A percentile compares a stretch with the other conserved stretches of the same genome.
phyloP scores from a whole-genome alignment of 2,113 vertebrate genomes.

The Tychaedon coryphoeus region DNA sequence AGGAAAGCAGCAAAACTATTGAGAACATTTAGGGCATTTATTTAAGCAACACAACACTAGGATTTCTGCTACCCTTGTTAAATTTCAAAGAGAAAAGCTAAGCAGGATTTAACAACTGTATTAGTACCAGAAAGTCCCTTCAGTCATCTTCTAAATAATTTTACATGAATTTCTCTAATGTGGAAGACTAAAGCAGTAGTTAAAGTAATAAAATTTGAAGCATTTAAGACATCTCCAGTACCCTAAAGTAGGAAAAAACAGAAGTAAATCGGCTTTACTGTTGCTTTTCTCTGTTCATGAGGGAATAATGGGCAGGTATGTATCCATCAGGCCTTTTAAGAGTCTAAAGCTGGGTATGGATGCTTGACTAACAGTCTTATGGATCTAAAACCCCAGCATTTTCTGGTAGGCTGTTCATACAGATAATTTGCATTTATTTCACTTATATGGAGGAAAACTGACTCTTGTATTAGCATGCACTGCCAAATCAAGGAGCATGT shows the following conservation, averaged over 20 bases:
- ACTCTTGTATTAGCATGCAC: background rate
- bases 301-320: background rate
- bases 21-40: background rate
- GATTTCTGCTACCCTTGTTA: background rate
- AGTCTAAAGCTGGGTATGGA: background rate
- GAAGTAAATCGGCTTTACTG: background rate
- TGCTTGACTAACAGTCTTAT: background rate
- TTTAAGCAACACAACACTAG: background rate
- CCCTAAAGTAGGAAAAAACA: background rate
- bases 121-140: background rate
- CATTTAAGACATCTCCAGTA: background rate
- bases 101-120: background rate
- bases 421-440: background rate
- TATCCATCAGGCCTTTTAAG: background rate
- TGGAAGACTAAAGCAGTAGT: background rate
- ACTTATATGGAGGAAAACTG: background rate
- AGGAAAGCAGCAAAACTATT: background rate
- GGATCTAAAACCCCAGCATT: background rate
- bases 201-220: background rate
- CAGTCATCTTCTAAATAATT: background rate
- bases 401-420: background rate
- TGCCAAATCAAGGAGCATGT: background rate
- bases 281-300: background rate
- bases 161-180: background rate
- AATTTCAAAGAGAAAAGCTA: background rate